Evolutionary conservation across 2,888 invertebrate genomes (phyloP), one percentile per base, ranked within the genome.

Genomic region (Desoria tigrina): DNA sequence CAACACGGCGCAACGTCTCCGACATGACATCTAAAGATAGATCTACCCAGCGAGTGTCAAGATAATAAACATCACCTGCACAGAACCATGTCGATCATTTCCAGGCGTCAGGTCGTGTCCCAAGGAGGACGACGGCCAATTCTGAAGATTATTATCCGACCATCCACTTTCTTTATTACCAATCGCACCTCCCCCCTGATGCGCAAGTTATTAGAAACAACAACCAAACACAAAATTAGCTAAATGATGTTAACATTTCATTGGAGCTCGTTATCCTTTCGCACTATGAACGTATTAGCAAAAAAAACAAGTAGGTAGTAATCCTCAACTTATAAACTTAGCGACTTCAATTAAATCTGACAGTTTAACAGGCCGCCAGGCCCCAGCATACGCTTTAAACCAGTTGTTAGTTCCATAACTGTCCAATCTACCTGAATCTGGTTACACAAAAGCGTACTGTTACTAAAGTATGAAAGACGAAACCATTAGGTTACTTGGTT

Each of bases 71-170:
- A 64, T 82, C 84, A 92, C 92, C 90, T 95, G 95, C 78, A 96
- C 95, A 80, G 95, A 96, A 82, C 95, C 96, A 82, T 94, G 94
- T 70, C 81, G 82, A 83, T 94, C 87, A 84, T 95, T 95, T 77
- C 94, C 94, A 78, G 95, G 92, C 78, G 93, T 93, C 80, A 93
- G 86, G 82, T 91, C 90, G 72, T 75, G 75, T 79, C 89, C 92
- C 61, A 75, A 71, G 42, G 74, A 75, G 73, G 75, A 75, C 72
- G 76, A 75, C 74, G 76, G 78, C 79, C 92, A 76, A 63, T 72
- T 74, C 66, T 76, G 76, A 65, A 76, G 74, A 74, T 76, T 76
- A 74, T 76, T 76, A 72, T 92, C 79, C 89, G 89, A 78, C 90
- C 88, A 82, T 92, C 92, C 79, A 90, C 89, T 74, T 54, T 74